Evolutionary conservation across 2,113 vertebrate species (phyloP).

Genomic region (Perca fluviatilis): DNA sequence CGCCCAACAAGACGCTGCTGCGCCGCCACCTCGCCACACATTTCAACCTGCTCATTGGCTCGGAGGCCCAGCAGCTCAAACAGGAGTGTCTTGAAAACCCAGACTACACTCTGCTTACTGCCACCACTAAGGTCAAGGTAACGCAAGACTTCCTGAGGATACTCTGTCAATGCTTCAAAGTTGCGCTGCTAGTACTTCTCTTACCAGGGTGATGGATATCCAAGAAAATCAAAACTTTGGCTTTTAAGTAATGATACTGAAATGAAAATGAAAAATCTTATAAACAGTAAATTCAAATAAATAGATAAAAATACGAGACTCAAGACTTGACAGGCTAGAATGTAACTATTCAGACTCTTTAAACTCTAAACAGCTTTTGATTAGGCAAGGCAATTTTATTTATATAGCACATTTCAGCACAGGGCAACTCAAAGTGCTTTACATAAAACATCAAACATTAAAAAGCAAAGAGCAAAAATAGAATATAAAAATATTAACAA

Average conservation of each 20-base stretch:
- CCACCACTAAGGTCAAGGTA: slow-evolving; percentile 97
- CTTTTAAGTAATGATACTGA: neutral
- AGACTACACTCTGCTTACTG: slow-evolving; percentile 93
- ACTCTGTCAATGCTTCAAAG: fast-evolving
- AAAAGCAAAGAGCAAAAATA: too few relatives aligned
- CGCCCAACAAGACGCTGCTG: slow-evolving; percentile 96
- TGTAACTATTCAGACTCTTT: neutral
- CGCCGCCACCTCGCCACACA: slow-evolving; percentile 95
- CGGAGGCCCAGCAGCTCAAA: slow-evolving; percentile 93
- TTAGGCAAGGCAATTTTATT: neutral
- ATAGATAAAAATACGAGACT: neutral
- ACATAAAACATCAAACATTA: too few relatives aligned
- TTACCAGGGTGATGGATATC: neutral
- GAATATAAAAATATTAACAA: too few relatives aligned
- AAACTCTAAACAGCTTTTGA: neutral
- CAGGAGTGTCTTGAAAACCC: slow-evolving; percentile 93
- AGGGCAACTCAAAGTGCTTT: too few relatives aligned
- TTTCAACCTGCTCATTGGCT: slow-evolving; percentile 93
- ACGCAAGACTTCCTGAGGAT: neutral
- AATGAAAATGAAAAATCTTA: neutral
- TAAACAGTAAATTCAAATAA: neutral
- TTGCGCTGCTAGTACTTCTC: neutral
- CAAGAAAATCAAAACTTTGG: neutral
- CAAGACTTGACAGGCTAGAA: neutral
- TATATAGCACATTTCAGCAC: too few relatives aligned